Conservation (phyloP, 2,113 vertebrate species). For the Chionodraco myersi region DNA sequence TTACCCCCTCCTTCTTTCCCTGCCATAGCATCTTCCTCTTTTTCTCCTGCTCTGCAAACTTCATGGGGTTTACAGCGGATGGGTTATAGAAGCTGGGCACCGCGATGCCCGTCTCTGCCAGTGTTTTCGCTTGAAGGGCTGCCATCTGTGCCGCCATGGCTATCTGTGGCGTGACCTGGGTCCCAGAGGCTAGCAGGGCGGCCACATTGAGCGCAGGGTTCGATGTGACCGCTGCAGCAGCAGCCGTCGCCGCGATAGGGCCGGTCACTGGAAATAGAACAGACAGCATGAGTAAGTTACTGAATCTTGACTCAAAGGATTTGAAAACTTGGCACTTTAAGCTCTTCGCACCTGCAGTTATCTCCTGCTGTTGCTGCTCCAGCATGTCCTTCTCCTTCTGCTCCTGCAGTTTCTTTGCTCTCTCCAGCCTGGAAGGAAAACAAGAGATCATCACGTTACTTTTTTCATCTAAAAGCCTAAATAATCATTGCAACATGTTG, state of each 20-base stretch:
- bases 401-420: slow-evolving; percentile 97
- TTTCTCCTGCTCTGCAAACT: slow-evolving; percentile 97
- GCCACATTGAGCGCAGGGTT: slow-evolving; percentile 94
- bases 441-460: background rate
- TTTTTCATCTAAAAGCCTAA: background rate
- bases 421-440: slow-evolving; percentile 87
- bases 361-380: slow-evolving; percentile 94
- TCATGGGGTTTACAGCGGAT: slow-evolving; percentile 97
- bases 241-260: slow-evolving; percentile 63
- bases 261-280: slow-evolving; percentile 53
- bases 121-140: slow-evolving; percentile 94
- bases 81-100: slow-evolving; percentile 98
- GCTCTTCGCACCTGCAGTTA: slow-evolving; percentile 85
- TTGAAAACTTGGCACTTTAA: background rate
- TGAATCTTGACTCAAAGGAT: background rate
- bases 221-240: slow-evolving; percentile 74
- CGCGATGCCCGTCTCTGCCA: slow-evolving; percentile 98
- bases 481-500: background rate
- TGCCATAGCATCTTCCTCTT: slow-evolving; percentile 99
- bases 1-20: slow-evolving; percentile 98
- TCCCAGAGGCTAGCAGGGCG: slow-evolving; percentile 95
- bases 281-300: background rate
- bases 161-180: slow-evolving; percentile 98
- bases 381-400: slow-evolving; percentile 97
- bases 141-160: slow-evolving; percentile 99